Conservation (phyloP, 2,888 invertebrate species). For the Lasioglossum lativentre region DNA sequence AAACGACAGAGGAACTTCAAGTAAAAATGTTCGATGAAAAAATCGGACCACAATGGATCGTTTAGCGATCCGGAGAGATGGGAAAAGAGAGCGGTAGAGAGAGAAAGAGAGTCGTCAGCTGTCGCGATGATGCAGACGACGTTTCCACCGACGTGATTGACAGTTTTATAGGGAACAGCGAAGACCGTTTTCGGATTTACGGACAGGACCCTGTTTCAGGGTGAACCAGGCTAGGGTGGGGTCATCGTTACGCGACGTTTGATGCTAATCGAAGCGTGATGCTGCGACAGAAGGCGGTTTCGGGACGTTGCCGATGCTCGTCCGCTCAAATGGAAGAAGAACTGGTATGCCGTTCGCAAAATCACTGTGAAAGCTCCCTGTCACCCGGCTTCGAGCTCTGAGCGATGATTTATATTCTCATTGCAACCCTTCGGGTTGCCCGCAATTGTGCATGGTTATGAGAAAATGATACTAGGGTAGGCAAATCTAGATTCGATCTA, state of each 20-base stretch:
- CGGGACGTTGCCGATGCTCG: background rate
- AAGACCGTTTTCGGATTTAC: slow-evolving; percentile 77
- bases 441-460: background rate
- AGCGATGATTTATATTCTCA: background rate
- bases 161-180: slow-evolving; percentile 80
- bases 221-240: slow-evolving; percentile 16
- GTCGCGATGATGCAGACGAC: slow-evolving; percentile 73
- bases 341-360: background rate
- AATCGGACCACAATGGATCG: slow-evolving; percentile 74
- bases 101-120: slow-evolving; percentile 79
- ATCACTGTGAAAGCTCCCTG: background rate
- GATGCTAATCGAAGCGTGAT: slow-evolving; percentile 66
- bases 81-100: background rate
- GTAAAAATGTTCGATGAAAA: slow-evolving; percentile 34
- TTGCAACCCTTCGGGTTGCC: background rate
- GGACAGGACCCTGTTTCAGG: slow-evolving; percentile 64
- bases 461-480: background rate
- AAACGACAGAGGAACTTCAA: background rate
- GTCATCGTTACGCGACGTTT: slow-evolving; percentile 58
- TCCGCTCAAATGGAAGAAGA: slow-evolving; percentile 3
- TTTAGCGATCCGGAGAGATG: slow-evolving; percentile 67
- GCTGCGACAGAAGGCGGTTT: slow-evolving; percentile 36
- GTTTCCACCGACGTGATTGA: slow-evolving; percentile 77
- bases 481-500: background rate
- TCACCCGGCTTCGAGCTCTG: background rate